Evolutionary conservation across 2,888 invertebrate species (phyloP), one percentile per base, ranked within the genome.

Genomic region (Noctuana brunneofusca): DNA sequence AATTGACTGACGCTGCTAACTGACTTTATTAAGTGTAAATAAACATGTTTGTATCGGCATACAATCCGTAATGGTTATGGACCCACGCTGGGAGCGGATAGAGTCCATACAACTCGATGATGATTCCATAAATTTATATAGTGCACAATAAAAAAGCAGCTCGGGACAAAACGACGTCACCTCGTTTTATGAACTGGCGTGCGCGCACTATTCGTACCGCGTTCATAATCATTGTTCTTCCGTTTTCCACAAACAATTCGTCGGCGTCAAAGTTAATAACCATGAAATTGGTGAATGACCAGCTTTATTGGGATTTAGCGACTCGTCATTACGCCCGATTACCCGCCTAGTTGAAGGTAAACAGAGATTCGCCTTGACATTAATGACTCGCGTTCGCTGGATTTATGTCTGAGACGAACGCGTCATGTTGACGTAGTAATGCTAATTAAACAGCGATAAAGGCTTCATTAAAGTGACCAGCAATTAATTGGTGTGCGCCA

Each of bases 41-140:
- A 82, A 86, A 85, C 80, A 38, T 62, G 62, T 55, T 76, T 86
- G 80, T 86, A 86, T 83, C 81, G 82, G 84, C 87, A 87, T 83
- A 86, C 84, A 84, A 83, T 86, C 84, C 73, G 81, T 87, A 87
- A 89, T 87, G 84, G 85, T 89, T 88, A 89, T 89, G 83, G 85
- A 87, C 89, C 77, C 80, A 75, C n/a, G n/a, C 16, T 77, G 81
- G 75, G 76, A 83, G 81, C 84, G 80, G 81, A 85, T 87, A 86
- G 79, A 89, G 88, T 89, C 89, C 83, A 89, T 89, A 89, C 87
- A 87, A 85, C 81, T 83, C 84, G 81, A 88, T 89, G 89, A 89
- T 89, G 87, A 89, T 89, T 91, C 90, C 88, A 91, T 90, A 91
- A 91, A 91, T 86, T 78, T 90, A 91, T 90, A 91, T 86, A 83